Percentiles rank a stretch among this genome's conserved stretches.
phyloP scores from a whole-genome alignment of 2,113 vertebrate genomes.

The Agelaius phoeniceus region DNA sequence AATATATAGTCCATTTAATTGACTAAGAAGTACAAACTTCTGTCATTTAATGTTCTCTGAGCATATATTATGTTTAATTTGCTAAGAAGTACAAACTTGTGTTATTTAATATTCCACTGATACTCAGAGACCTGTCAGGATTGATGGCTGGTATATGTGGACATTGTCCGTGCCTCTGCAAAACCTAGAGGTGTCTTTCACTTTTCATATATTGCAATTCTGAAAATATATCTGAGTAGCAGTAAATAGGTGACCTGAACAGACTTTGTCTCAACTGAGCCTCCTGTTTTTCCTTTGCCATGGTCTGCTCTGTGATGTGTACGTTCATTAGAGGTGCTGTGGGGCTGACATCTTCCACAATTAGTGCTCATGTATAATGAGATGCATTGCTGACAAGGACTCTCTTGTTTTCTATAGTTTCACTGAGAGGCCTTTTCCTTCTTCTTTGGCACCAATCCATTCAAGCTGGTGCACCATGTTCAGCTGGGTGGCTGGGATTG shows the following conservation, averaged over 20 bases:
- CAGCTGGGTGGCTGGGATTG: background rate
- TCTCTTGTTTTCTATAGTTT: constrained; percentile 41
- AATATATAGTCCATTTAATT: background rate
- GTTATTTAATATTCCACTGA: background rate
- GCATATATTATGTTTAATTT: background rate
- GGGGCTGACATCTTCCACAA: background rate
- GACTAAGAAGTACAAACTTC: background rate
- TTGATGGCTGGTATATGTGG: background rate
- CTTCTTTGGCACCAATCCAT: background rate
- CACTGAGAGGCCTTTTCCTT: background rate
- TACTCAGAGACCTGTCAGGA: background rate
- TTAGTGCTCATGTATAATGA: background rate
- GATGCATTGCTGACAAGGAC: constrained; percentile 24
- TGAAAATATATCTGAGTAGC: background rate
- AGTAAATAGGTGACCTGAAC: background rate
- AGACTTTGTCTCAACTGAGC: background rate
- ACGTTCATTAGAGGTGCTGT: background rate
- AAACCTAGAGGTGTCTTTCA: background rate
- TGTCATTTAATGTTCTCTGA: background rate
- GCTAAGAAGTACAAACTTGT: background rate
- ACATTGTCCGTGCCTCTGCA: background rate
- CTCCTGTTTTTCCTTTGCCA: background rate
- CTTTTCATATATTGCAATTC: background rate
- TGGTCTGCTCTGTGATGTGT: background rate
- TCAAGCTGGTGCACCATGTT: background rate